Evolutionary conservation across 2,113 vertebrate species (phyloP).

Genomic region (Rostratula benghalensis): DNA sequence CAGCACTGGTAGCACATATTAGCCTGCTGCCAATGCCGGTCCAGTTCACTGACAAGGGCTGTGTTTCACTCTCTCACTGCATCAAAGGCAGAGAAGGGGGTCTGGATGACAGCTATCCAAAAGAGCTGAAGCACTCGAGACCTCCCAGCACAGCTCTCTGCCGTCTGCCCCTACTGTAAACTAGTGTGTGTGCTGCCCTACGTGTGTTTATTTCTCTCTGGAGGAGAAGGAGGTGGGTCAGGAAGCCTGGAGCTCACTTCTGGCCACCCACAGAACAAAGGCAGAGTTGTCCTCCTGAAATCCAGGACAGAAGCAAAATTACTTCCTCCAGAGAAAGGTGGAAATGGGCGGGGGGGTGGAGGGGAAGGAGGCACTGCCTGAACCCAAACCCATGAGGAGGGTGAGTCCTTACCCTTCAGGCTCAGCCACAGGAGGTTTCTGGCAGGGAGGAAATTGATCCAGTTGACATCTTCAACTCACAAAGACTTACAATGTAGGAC

Average conservation of each 20-base stretch:
- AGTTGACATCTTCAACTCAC: neutral
- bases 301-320: neutral
- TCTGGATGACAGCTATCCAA: neutral
- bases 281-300: constrained; percentile 22
- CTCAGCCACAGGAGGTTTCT: neutral
- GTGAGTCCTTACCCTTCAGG: neutral
- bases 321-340: constrained; percentile 25
- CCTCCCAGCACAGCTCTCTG: constrained; percentile 6
- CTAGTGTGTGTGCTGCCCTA: neutral
- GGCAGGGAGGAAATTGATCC: neutral
- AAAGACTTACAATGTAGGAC: neutral
- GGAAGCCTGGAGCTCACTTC: neutral
- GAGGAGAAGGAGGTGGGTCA: neutral
- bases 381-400: neutral
- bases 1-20: neutral
- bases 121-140: neutral
- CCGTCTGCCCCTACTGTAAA: neutral
- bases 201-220: constrained; percentile 7
- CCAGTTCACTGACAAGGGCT: neutral
- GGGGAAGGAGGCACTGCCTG: neutral
- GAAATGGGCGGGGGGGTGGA: neutral
- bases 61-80: neutral
- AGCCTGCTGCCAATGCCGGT: neutral
- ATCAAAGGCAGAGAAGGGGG: neutral
- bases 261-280: constrained; percentile 61